phyloP scores from a whole-genome alignment of 1,140 invertebrate genomes.

The Hirudo medicinalis region DNA sequence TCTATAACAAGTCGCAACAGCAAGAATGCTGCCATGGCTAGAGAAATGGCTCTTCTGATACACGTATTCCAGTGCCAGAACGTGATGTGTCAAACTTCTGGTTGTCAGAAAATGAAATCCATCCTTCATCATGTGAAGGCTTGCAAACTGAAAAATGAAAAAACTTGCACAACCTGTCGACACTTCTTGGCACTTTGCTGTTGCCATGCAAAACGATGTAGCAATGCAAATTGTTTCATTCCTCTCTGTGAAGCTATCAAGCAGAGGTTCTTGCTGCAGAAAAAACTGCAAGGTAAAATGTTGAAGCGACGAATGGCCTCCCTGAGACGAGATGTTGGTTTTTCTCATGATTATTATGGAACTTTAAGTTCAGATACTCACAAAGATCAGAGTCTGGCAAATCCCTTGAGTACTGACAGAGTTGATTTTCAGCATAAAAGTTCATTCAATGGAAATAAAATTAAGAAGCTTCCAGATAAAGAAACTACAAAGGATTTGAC shows the following conservation, averaged over 20 bases:
- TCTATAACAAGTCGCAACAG: background rate
- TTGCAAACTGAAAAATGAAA: conserved; percentile 89
- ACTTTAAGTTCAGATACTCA: too few species aligned
- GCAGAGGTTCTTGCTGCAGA: conserved; percentile 80
- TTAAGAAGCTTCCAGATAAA: too few species aligned
- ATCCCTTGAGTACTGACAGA: too few species aligned
- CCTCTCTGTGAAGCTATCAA: conserved; percentile 97
- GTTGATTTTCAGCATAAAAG: too few species aligned
- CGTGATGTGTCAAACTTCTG: conserved; percentile 86
- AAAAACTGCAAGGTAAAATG: conserved; percentile 72
- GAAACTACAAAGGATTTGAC: too few species aligned
- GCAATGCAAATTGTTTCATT: conserved; percentile 78
- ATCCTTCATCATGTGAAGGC: conserved; percentile 86
- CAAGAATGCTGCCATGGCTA: conserved; percentile 43
- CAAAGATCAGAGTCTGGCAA: too few species aligned
- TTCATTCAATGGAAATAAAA: too few species aligned
- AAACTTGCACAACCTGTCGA: conserved; percentile 82
- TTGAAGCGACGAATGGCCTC: conserved; percentile 66
- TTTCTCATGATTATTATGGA: too few species aligned
- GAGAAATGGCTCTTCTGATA: background rate
- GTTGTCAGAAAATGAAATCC: conserved; percentile 96
- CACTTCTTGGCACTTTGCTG: conserved; percentile 84
- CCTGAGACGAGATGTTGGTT: conserved; percentile 39
- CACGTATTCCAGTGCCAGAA: conserved; percentile 37
- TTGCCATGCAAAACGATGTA: conserved; percentile 97